Conservation (phyloP, 2,888 invertebrate species). For the Pyrrhosoma nymphula region DNA sequence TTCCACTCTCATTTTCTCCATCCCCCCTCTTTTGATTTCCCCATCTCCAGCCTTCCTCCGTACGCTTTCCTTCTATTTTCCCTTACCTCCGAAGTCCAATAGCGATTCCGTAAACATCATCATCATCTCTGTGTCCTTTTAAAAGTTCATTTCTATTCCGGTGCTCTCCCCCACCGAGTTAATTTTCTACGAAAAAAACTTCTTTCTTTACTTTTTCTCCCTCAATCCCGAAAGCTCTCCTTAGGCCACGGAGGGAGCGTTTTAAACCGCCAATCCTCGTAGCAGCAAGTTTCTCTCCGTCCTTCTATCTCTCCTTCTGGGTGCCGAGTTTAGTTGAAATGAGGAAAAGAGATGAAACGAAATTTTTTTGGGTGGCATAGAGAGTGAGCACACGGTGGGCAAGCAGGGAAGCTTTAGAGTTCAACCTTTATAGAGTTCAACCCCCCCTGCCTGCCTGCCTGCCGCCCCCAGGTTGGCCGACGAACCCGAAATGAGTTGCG, state of each 20-base stretch:
- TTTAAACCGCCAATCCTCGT: not conserved
- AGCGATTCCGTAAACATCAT: slow-evolving; percentile 20
- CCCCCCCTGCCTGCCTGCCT: too few species aligned
- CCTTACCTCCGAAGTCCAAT: not conserved
- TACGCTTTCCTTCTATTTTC: not conserved
- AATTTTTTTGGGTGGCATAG: not conserved
- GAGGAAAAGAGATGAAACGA: not conserved
- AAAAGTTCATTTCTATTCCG: not conserved
- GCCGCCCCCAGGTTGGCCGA: not conserved
- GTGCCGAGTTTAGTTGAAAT: not conserved
- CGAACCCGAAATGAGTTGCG: not conserved
- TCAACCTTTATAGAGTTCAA: too few species aligned
- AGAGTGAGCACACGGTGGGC: not conserved
- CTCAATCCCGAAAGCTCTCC: not conserved
- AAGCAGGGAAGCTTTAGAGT: too few species aligned
- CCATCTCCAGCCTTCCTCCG: not conserved
- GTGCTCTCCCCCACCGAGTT: not conserved
- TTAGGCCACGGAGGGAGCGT: not conserved
- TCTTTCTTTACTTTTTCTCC: not conserved
- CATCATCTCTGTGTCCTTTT: slow-evolving; percentile 1
- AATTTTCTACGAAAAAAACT: not conserved
- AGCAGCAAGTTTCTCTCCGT: too few species aligned
- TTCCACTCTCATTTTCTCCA: not conserved
- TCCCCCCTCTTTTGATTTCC: not conserved
- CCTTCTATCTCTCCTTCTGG: not conserved